Evolutionary conservation across 2,888 invertebrate genomes (phyloP).

Genomic region (Eumacrocentrus americanus): DNA sequence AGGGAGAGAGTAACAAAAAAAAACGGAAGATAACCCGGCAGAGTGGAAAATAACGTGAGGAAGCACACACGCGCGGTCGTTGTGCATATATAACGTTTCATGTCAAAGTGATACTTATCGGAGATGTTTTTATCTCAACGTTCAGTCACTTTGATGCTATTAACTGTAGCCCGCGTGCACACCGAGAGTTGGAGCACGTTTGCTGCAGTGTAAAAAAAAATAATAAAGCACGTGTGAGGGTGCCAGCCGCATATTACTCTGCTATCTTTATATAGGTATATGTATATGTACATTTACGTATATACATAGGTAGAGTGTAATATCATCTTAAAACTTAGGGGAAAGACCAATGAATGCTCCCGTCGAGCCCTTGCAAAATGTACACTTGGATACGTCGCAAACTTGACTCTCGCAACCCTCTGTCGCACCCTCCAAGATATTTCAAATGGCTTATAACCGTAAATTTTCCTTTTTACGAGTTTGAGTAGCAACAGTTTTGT

Average conservation of each 20-base stretch:
- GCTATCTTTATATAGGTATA: not conserved
- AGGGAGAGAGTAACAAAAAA: not conserved
- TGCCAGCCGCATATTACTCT: not conserved
- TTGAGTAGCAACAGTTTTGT: conserved; percentile 1
- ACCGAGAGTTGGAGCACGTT: not conserved
- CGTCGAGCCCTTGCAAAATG: conserved; percentile 1
- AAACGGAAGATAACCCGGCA: conserved; percentile 16
- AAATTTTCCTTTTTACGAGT: conserved; percentile 5
- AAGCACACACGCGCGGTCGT: conserved; percentile 5
- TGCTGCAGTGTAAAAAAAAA: not conserved
- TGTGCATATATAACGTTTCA: not conserved
- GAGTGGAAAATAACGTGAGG: conserved; percentile 21
- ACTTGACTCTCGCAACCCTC: conserved; percentile 12
- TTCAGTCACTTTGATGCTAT: conserved; percentile 12
- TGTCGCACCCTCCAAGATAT: not conserved
- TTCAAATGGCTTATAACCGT: conserved; percentile 6
- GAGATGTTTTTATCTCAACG: conserved; percentile 10
- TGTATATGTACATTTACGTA: not conserved
- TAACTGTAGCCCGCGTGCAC: no score
- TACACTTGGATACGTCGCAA: no score
- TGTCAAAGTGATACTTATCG: conserved; percentile 25
- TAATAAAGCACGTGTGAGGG: not conserved
- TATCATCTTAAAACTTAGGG: not conserved
- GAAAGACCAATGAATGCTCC: not conserved
- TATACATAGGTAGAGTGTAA: not conserved